A percentile compares a stretch with the other conserved stretches of the same genome.
These are phyloP conservation scores for Acronicta psi DNA, from an alignment of 2,888 invertebrate genomes.

Conservation along the genomic window DNA sequence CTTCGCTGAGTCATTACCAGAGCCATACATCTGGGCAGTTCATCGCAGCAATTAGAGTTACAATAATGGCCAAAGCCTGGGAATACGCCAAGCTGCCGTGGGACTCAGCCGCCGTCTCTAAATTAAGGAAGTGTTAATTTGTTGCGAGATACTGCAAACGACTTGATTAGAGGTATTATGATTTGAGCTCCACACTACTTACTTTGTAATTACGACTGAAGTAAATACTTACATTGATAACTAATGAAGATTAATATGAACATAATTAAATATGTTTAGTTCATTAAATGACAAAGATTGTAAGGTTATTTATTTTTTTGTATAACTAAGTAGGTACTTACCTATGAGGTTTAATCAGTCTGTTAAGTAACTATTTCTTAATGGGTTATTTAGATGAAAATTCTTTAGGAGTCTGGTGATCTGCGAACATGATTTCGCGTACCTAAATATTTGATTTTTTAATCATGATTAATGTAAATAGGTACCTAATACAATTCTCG, in stretches of 20 bases:
- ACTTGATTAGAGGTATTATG: conserved; percentile 35
- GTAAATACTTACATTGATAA: conserved; percentile 22
- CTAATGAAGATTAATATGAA: conserved; percentile 16
- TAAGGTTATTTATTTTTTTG: too few species aligned
- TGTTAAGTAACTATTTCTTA: too few species aligned
- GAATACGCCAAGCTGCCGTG: conserved; percentile 63
- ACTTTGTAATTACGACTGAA: conserved; percentile 23
- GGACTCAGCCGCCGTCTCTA: conserved; percentile 42
- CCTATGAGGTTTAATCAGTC: neutral
- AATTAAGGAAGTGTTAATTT: conserved; percentile 59
- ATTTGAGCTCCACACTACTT: conserved; percentile 27
- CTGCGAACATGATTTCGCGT: too few species aligned
- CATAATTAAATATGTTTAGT: conserved; percentile 17
- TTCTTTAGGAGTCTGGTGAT: too few species aligned
- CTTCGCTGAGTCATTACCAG: conserved; percentile 33
- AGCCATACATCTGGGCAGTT: conserved; percentile 40
- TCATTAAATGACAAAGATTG: conserved; percentile 7
- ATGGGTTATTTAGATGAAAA: too few species aligned
- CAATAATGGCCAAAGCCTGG: conserved; percentile 54
- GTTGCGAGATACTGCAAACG: conserved; percentile 34
- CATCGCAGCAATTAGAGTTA: conserved; percentile 55
- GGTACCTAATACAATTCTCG: too few species aligned
- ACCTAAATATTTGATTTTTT: too few species aligned
- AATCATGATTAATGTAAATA: too few species aligned
- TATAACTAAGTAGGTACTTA: too few species aligned